These are phyloP conservation scores for Calonectris borealis DNA, from an alignment of 2,113 vertebrate species.

Conservation along the genomic window DNA sequence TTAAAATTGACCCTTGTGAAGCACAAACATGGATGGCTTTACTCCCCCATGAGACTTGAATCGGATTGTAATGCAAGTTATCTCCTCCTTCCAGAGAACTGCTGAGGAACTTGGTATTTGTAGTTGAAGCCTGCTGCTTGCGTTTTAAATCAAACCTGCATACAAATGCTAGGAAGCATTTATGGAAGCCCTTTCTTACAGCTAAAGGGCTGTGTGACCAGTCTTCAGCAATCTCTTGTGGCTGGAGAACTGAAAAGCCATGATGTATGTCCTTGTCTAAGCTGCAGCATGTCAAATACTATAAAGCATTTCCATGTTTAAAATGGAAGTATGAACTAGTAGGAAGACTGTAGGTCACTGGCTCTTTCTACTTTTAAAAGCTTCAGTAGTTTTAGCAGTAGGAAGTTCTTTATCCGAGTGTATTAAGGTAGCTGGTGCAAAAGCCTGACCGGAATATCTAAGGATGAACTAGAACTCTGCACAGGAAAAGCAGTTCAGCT, in stretches of 20 bases:
- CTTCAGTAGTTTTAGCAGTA: background rate
- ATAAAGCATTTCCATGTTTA: background rate
- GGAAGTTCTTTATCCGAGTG: background rate
- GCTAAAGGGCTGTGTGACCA: background rate
- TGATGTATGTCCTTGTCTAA: background rate
- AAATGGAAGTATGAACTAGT: background rate
- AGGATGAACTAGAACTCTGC: background rate
- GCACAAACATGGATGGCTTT: background rate
- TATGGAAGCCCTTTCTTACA: background rate
- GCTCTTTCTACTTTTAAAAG: background rate
- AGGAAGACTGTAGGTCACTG: background rate
- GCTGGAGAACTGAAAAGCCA: background rate
- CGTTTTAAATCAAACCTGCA: background rate
- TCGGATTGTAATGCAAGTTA: background rate
- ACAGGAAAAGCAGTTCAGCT: background rate
- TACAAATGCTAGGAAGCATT: background rate
- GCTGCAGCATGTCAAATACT: background rate
- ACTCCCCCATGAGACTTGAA: background rate
- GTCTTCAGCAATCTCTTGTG: background rate
- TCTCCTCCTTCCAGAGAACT: background rate
- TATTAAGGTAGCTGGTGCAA: background rate
- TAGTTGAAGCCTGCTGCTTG: background rate
- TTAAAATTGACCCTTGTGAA: background rate
- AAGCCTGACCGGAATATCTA: background rate
- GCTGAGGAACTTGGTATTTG: background rate